phyloP scores from a whole-genome alignment of 2,888 invertebrate species.

The Acanthosepion lycidas region DNA sequence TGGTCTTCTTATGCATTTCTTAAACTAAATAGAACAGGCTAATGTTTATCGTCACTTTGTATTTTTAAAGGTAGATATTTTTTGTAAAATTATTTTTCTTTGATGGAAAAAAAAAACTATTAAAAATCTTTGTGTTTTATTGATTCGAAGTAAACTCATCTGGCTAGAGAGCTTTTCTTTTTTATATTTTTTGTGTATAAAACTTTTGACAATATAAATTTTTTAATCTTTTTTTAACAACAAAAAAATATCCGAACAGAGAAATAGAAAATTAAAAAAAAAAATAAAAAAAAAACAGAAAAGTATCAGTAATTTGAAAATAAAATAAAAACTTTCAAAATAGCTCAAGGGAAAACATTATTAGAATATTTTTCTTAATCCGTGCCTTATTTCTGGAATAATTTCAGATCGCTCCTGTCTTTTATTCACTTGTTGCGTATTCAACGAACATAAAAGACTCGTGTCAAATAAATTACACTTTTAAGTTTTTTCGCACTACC shows the following conservation, averaged over 20 bases:
- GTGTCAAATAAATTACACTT: too few relatives aligned
- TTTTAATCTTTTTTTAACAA: not conserved
- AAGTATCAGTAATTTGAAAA: too few relatives aligned
- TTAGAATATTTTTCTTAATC: too few relatives aligned
- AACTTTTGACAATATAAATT: not conserved
- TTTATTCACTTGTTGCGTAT: too few relatives aligned
- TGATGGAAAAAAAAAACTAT: not conserved
- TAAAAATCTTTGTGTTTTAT: not conserved
- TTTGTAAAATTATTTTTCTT: not conserved
- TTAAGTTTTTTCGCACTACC: too few relatives aligned
- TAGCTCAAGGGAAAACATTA: too few relatives aligned
- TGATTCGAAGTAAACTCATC: not conserved
- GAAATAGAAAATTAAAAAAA: not conserved
- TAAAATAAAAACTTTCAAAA: too few relatives aligned
- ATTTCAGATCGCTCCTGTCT: too few relatives aligned
- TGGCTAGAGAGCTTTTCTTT: not conserved
- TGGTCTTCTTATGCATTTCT: not conserved
- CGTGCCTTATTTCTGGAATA: too few relatives aligned
- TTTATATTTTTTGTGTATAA: not conserved
- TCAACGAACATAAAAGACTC: too few relatives aligned
- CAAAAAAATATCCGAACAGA: not conserved
- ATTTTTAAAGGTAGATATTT: not conserved
- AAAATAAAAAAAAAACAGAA: not conserved
- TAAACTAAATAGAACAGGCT: too few relatives aligned
- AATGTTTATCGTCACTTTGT: too few relatives aligned